Base-by-base conservation (phyloP, 2,113 vertebrate genomes). In the Syrmaticus mikado region DNA sequence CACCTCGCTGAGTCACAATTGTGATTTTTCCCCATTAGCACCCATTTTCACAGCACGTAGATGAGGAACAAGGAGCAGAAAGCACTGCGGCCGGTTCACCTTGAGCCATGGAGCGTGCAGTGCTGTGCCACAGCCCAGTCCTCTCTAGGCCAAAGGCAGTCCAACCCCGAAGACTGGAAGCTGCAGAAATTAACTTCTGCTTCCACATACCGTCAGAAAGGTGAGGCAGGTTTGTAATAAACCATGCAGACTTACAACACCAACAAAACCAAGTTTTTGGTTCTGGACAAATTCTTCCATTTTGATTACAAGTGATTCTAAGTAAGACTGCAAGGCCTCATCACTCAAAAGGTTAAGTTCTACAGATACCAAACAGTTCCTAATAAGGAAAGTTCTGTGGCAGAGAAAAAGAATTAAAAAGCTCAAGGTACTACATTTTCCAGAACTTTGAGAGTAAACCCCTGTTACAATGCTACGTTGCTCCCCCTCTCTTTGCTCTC, bases 1-100 rank as follows among this genome's bases (percentile, higher is more conserved):
- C 96, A 92, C 85, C 94, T 95, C 32, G 19, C 81, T 95, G 92
- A 95, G 80, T 90, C 96, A 89, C n/a, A 1, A 58, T 85, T 89
- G 65, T 55, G 84, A 34, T 88, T 86, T 85, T 92, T 91, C 75
- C 75, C 78, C 89, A 89, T 83, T 85, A 93, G 72, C 76, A 85
- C 85, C 80, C 81, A 82, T 86, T 96, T 91, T 93, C 77, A 80
- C 77, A 87, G 68, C 28, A 40, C 79, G 82, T 48, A 64, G 82
- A 65, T 25, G 45, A 41, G 64, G 79, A 9, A 70, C 57, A 41
- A 87, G 72, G 48, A 53, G 62, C 21, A 65, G 11, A 73, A 94
- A 84, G 6, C 52, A 41, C 24, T 64, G 5, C 10, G 25, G 14
- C 66, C 21, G 16, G 64, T 46, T 66, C 72, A 19, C 15, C 41